These are phyloP conservation scores for Colaptes auratus DNA, from an alignment of 2,113 vertebrate genomes.

Conservation along the genomic window DNA sequence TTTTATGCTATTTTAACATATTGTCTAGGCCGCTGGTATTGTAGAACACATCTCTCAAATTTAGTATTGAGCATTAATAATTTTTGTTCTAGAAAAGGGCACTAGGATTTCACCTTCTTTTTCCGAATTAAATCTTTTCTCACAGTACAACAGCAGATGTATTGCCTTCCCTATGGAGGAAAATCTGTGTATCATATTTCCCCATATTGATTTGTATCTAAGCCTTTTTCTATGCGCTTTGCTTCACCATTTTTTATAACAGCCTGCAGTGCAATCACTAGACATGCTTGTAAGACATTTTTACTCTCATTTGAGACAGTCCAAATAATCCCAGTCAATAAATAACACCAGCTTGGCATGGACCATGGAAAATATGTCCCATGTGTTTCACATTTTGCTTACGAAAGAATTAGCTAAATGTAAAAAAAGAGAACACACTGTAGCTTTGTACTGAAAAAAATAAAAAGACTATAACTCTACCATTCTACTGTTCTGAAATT, in stretches of 20 bases:
- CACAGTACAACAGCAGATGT: neutral
- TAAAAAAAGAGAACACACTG: neutral
- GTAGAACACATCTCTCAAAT: neutral
- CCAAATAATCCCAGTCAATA: neutral
- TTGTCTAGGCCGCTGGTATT: neutral
- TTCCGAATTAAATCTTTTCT: neutral
- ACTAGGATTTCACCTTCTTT: neutral
- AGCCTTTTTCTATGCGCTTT: neutral
- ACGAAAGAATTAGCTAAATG: neutral
- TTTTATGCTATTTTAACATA: neutral
- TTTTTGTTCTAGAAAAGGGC: neutral
- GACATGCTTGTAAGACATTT: neutral
- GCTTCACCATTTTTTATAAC: neutral
- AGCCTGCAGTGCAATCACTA: neutral
- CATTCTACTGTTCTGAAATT: neutral
- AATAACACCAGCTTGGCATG: neutral
- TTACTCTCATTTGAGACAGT: neutral
- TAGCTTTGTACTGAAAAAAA: neutral
- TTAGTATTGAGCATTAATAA: neutral
- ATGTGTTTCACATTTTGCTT: neutral
- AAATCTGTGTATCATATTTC: neutral
- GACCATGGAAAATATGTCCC: neutral
- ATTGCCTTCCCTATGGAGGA: neutral
- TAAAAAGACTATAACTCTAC: neutral
- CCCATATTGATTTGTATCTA: neutral